These are phyloP conservation scores for Apteryx mantelli DNA, from an alignment of 2,113 vertebrate species.

Conservation along the genomic window DNA sequence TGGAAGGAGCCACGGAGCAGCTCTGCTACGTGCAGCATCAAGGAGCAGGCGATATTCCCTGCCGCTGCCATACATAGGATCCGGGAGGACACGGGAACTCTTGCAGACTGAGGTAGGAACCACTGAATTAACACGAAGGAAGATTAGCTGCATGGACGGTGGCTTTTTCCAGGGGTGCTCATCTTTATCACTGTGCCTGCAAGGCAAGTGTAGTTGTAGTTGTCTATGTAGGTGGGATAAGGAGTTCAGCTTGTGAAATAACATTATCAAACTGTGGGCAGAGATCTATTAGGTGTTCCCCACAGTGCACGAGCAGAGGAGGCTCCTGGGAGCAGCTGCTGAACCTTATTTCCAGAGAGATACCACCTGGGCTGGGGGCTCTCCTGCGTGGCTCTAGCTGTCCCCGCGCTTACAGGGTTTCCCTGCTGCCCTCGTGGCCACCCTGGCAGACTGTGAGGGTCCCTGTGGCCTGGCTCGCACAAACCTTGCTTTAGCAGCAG, in stretches of 20 bases:
- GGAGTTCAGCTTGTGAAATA: neutral
- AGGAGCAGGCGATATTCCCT: neutral
- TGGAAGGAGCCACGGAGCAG: neutral
- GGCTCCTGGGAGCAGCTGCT: neutral
- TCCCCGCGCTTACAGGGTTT: neutral
- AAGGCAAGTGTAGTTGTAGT: neutral
- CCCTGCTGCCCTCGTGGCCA: neutral
- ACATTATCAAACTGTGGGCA: neutral
- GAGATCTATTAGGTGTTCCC: neutral
- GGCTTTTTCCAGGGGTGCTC: neutral
- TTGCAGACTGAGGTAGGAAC: neutral
- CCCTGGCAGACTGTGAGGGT: neutral
- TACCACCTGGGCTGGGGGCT: neutral
- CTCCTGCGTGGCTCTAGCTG: fast-evolving
- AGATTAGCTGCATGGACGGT: neutral
- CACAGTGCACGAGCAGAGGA: neutral
- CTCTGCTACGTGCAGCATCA: fast-evolving
- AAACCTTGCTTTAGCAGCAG: neutral
- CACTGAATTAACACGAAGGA: neutral
- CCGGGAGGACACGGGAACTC: neutral
- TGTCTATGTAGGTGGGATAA: neutral
- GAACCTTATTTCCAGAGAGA: neutral
- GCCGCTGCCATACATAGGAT: no score
- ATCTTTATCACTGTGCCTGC: neutral
- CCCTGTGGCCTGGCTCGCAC: neutral